These are phyloP conservation scores for Bombus superbus DNA, from an alignment of 1,140 invertebrate genomes.

Conservation along the genomic window DNA sequence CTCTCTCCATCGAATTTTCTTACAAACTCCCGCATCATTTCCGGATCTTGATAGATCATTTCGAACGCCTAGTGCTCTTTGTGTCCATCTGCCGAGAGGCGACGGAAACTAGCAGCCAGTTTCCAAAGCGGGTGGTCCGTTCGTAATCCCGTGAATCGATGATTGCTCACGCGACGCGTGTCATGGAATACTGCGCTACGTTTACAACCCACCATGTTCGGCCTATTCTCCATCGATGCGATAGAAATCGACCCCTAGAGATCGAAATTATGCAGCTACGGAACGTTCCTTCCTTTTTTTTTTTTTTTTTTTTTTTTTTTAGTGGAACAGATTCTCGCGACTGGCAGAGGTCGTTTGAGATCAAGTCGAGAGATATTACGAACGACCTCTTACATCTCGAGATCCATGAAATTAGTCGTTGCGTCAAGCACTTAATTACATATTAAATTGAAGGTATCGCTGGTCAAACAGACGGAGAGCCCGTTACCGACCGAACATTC, in stretches of 20 bases:
- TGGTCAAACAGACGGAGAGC: neutral
- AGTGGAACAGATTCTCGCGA: neutral
- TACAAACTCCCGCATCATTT: neutral
- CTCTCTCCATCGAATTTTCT: neutral
- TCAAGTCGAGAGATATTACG: neutral
- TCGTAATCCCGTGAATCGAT: conserved; percentile 43
- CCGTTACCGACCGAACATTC: neutral
- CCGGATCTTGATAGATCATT: no score
- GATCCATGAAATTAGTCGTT: neutral
- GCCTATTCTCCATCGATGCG: no score
- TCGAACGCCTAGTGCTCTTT: no score
- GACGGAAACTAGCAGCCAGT: neutral
- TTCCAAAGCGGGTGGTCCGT: conserved; percentile 3
- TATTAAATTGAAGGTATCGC: neutral
- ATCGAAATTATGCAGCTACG: neutral
- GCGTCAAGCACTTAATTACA: neutral
- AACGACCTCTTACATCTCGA: neutral
- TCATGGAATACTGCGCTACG: conserved; percentile 38
- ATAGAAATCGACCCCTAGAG: neutral
- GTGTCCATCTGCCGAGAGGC: no score
- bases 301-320: neutral
- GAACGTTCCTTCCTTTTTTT: no score
- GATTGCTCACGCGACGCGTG: conserved; percentile 56
- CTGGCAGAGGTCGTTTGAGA: neutral
- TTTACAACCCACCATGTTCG: neutral